These are phyloP conservation scores for Tetragnatha versicolor DNA, from an alignment of 1,140 invertebrate species.

Conservation along the genomic window DNA sequence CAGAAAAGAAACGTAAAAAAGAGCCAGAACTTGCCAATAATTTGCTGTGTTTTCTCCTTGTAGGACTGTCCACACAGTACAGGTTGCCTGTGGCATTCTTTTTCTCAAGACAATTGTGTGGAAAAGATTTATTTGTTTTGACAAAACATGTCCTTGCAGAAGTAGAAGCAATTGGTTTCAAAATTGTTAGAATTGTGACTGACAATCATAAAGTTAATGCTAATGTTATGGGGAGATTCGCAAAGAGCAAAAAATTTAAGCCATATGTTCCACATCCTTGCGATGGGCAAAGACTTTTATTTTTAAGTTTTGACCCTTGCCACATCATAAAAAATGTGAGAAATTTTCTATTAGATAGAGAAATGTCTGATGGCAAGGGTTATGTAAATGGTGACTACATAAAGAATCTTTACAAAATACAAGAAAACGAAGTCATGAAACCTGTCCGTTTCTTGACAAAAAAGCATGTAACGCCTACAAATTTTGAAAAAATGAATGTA, in stretches of 20 bases:
- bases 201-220: constrained; percentile 37
- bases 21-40: not conserved
- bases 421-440: not conserved
- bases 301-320: constrained; percentile 10
- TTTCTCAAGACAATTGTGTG: constrained; percentile 31
- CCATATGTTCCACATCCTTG: constrained; percentile 25
- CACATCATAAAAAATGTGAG: constrained; percentile 25
- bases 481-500: not conserved
- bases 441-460: not conserved
- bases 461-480: not conserved
- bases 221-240: constrained; percentile 10
- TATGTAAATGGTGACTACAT: not conserved
- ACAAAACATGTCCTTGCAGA: not conserved
- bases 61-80: constrained; percentile 1
- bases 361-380: no score
- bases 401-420: not conserved
- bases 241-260: not conserved
- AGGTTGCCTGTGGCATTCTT: constrained; percentile 46
- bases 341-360: not conserved
- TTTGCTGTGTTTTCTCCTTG: constrained; percentile 5
- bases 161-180: constrained; percentile 26
- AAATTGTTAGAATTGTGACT: constrained; percentile 15
- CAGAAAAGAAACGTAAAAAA: no score
- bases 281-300: not conserved
- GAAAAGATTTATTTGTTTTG: not conserved